Conservation (phyloP, 2,888 invertebrate genomes). For the Xestia sexstrigata region DNA sequence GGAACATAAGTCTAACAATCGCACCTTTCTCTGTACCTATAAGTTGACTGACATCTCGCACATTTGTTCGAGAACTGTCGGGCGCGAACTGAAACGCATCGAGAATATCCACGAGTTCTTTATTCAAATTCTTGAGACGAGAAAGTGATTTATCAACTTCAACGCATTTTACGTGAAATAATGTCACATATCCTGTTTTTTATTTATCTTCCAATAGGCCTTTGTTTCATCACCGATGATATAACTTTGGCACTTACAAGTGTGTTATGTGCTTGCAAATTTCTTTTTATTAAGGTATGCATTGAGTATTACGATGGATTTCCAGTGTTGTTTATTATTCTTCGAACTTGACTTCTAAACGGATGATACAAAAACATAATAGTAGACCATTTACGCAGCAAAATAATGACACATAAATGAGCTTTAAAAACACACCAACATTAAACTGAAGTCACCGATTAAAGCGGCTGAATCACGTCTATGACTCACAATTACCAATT, state of each 20-base stretch:
- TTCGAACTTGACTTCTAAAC: background rate
- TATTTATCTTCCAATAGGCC: constrained; percentile 65
- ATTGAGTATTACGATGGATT: constrained; percentile 24
- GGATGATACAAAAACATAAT: background rate
- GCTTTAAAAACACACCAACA: background rate
- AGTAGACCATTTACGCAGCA: background rate
- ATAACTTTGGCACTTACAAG: constrained; percentile 54
- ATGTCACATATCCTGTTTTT: constrained; percentile 68
- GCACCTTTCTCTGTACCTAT: constrained; percentile 60
- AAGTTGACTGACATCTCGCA: constrained; percentile 65
- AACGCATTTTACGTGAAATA: constrained; percentile 64
- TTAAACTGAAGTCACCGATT: constrained; percentile 9
- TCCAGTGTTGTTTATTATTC: constrained; percentile 26
- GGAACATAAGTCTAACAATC: constrained; percentile 13
- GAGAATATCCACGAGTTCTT: constrained; percentile 78
- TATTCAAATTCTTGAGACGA: constrained; percentile 80
- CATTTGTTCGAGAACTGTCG: constrained; percentile 66
- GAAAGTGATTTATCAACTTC: constrained; percentile 79
- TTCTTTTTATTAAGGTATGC: constrained; percentile 54
- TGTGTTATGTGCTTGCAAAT: constrained; percentile 52
- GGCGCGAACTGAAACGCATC: constrained; percentile 68
- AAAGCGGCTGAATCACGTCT: constrained; percentile 37
- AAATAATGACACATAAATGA: constrained; percentile 30
- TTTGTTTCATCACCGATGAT: constrained; percentile 64
- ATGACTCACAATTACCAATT: constrained; percentile 52